Percentiles rank a stretch among this genome's conserved stretches.
phyloP scores from a whole-genome alignment of 2,797 vertebrate genomes.

The Cuniculus paca region DNA sequence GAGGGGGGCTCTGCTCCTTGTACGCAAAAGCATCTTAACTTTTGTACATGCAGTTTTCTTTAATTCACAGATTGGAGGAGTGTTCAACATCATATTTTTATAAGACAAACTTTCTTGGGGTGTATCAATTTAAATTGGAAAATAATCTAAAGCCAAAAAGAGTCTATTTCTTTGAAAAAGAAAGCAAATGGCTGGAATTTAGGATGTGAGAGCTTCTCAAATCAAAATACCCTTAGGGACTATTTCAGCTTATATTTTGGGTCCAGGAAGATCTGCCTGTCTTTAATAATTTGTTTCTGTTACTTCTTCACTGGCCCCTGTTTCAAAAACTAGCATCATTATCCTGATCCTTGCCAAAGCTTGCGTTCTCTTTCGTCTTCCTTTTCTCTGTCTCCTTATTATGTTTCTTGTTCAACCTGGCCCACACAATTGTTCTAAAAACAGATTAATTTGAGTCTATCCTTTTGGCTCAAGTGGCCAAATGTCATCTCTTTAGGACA shows the following conservation, averaged over 20 bases:
- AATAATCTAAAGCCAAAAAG: neutral
- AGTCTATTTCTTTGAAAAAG: neutral
- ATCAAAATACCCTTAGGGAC: neutral
- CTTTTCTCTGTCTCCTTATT: neutral
- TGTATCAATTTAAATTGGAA: conserved; percentile 23
- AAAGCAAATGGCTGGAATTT: neutral
- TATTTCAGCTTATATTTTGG: neutral
- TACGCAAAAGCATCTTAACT: too few relatives aligned
- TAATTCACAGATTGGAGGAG: too few relatives aligned
- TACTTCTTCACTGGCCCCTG: neutral
- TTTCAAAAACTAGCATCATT: neutral
- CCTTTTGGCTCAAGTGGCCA: neutral
- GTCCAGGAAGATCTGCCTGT: neutral
- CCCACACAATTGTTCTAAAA: neutral
- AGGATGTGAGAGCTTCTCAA: neutral
- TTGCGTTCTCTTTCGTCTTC: neutral
- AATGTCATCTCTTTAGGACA: conserved; percentile 1
- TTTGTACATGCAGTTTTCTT: too few relatives aligned
- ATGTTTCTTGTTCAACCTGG: neutral
- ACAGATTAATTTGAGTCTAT: conserved; percentile 12
- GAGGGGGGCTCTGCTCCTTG: too few relatives aligned
- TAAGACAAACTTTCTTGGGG: neutral
- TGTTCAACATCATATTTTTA: neutral
- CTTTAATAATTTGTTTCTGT: neutral
- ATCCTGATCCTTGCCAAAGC: neutral